Conservation (phyloP, 53 echinoderm and acorn worm genomes). For the Stichopus horrens region DNA sequence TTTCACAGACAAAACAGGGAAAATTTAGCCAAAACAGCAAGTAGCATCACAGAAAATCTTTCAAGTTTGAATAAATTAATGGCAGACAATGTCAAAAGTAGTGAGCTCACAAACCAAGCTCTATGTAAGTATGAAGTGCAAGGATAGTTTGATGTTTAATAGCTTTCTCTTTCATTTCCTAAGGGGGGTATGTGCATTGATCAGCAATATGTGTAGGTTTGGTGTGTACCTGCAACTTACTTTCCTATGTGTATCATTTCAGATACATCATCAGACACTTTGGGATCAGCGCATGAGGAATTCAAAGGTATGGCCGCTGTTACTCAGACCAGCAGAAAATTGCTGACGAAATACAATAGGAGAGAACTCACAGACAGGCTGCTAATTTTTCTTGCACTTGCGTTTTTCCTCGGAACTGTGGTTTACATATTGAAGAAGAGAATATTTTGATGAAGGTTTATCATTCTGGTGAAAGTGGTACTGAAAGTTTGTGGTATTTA, state of each 20-base stretch:
- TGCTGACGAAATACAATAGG: slow-evolving; percentile 93
- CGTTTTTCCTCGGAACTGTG: slow-evolving; percentile 88
- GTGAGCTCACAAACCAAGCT: slow-evolving; percentile 74
- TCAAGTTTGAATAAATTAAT: slow-evolving; percentile 87
- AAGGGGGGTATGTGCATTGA: too few relatives aligned
- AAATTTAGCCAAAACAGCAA: slow-evolving; percentile 87
- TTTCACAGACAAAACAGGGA: slow-evolving; percentile 80
- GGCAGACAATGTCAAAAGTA: slow-evolving; percentile 80
- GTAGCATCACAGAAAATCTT: slow-evolving; percentile 91
- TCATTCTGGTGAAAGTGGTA: not conserved
- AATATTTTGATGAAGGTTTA: slow-evolving; percentile 65
- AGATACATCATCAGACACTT: slow-evolving; percentile 79
- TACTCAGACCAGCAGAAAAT: slow-evolving; percentile 89
- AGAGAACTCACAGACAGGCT: slow-evolving; percentile 93
- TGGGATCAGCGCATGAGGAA: slow-evolving; percentile 86
- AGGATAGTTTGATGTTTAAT: not conserved
- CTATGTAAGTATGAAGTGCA: slow-evolving; percentile 60
- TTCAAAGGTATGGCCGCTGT: slow-evolving; percentile 94
- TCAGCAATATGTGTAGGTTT: not conserved
- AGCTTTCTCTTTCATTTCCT: not conserved
- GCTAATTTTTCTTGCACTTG: slow-evolving; percentile 92
- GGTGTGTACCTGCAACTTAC: not conserved
- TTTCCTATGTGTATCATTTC: not conserved
- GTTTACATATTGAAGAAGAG: slow-evolving; percentile 95
- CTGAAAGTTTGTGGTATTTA: too few relatives aligned